phyloP scores from a whole-genome alignment of 1,140 invertebrate genomes.

The Megalopta genalis region DNA sequence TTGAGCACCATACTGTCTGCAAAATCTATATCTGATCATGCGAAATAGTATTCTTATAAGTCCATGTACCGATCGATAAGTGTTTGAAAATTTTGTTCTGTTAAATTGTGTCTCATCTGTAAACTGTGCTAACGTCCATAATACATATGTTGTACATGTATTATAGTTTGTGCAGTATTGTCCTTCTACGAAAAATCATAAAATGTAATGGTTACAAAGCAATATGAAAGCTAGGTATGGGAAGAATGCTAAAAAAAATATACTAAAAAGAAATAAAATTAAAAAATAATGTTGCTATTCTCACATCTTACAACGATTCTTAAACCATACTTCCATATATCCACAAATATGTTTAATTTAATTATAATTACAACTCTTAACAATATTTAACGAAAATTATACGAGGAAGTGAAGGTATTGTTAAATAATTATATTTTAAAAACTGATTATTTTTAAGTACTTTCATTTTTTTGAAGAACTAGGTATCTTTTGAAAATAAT shows the following conservation, averaged over 20 bases:
- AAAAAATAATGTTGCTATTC: constrained; percentile 23
- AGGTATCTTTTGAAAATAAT: constrained; percentile 30
- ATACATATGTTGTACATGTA: constrained; percentile 62
- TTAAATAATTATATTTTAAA: neutral
- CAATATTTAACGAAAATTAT: neutral
- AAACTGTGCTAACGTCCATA: constrained; percentile 58
- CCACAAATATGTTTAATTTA: too few species aligned
- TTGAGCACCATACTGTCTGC: constrained; percentile 43
- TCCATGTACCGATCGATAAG: constrained; percentile 65
- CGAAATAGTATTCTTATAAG: constrained; percentile 54
- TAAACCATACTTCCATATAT: constrained; percentile 28
- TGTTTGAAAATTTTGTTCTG: constrained; percentile 49
- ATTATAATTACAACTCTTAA: neutral
- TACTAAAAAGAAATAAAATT: constrained; percentile 31
- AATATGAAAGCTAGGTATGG: constrained; percentile 41
- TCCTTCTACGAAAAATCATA: constrained; percentile 62
- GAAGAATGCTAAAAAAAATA: constrained; percentile 39
- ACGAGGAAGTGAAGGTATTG: neutral
- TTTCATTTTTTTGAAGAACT: constrained; percentile 2
- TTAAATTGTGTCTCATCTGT: constrained; percentile 59
- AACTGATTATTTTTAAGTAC: neutral
- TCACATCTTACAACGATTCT: constrained; percentile 18
- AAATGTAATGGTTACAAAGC: constrained; percentile 54
- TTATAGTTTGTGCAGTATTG: constrained; percentile 67
- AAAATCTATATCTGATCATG: constrained; percentile 56